Evolutionary conservation across 2,888 invertebrate species (phyloP).

Genomic region (Tiphia femorata): DNA sequence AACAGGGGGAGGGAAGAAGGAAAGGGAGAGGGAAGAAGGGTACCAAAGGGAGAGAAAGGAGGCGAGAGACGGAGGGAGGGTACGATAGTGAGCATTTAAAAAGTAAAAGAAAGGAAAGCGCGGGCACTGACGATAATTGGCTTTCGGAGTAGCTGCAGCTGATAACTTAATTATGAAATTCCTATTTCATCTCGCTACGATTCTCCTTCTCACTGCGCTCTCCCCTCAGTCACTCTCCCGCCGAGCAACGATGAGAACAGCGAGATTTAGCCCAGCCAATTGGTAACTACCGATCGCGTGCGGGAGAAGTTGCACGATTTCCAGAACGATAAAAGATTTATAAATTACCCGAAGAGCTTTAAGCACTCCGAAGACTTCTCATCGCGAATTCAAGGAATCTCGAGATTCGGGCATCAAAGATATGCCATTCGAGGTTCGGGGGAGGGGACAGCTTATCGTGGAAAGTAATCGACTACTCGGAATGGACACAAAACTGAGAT

Average conservation of each 20-base stretch:
- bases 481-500: too few species aligned
- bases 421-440: too few species aligned
- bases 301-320: slow-evolving; percentile 10
- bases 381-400: too few species aligned
- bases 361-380: too few species aligned
- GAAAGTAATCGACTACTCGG: too few species aligned
- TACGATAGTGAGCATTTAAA: slow-evolving; percentile 22
- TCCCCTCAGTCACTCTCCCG: background rate
- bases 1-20: too few species aligned
- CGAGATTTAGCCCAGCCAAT: background rate
- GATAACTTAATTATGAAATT: slow-evolving; percentile 53
- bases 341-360: too few species aligned
- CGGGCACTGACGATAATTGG: slow-evolving; percentile 46
- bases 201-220: slow-evolving; percentile 16
- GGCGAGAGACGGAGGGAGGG: too few species aligned
- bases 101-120: slow-evolving; percentile 28
- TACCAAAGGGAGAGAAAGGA: too few species aligned
- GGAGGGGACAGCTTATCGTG: too few species aligned
- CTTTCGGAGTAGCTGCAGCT: slow-evolving; percentile 45
- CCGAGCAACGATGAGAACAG: background rate
- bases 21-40: slow-evolving; percentile 11
- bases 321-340: too few species aligned
- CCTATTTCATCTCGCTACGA: slow-evolving; percentile 35
- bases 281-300: slow-evolving; percentile 13
- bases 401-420: too few species aligned